Conservation (phyloP, 1,140 invertebrate species). For the honey bee (Apis mellifera) region Amel_HAv3.1 CM009931.2:15144001-15144500, state of each 20-base stretch:
- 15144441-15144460: constrained; percentile 25
- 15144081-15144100: constrained; percentile 18
- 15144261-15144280: constrained; percentile 34
- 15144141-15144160: constrained; percentile 1
- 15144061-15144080: constrained; percentile 32
- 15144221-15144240: constrained; percentile 30
- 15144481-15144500: constrained; percentile 25
- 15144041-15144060: background rate
- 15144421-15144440: constrained; percentile 33
- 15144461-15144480: background rate
- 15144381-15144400: constrained; percentile 25
- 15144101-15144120: background rate
- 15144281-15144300: constrained; percentile 26
- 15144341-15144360: constrained; percentile 53
- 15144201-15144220: constrained; percentile 31
- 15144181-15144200: constrained; percentile 28
- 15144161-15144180: constrained; percentile 13
- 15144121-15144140: background rate
- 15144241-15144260: constrained; percentile 50
- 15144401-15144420: background rate
- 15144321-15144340: constrained; percentile 36
- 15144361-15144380: constrained; percentile 28
- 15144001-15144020: too few relatives aligned
- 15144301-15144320: constrained; percentile 18
- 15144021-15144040: background rate